phyloP scores from a whole-genome alignment of 2,113 vertebrate species.

The Psettodes erumei region DNA sequence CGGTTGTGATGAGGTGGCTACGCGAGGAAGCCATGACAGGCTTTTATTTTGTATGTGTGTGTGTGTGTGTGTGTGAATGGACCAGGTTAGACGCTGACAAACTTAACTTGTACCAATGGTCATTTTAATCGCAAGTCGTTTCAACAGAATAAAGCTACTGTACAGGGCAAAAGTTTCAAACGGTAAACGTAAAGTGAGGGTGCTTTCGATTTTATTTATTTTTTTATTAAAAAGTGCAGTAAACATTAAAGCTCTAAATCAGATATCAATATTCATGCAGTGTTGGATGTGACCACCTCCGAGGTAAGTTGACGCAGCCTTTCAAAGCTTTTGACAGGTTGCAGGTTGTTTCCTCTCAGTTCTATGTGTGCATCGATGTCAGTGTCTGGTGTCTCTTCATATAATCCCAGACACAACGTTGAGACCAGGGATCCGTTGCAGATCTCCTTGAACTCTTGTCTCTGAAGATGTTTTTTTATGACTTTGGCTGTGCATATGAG shows the following conservation, averaged over 20 bases:
- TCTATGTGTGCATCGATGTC: too few relatives aligned
- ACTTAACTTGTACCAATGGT: constrained; percentile 42
- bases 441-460: neutral
- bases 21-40: constrained; percentile 15
- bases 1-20: constrained; percentile 19
- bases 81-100: constrained; percentile 26
- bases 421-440: too few relatives aligned
- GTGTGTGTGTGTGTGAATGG: too few relatives aligned
- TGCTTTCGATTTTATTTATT: neutral
- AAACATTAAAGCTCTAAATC: neutral
- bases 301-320: neutral
- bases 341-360: too few relatives aligned
- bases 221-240: neutral
- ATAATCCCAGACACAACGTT: neutral
- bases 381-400: neutral
- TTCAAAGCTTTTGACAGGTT: neutral
- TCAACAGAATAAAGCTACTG: neutral
- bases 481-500: neutral
- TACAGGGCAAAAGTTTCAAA: neutral
- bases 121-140: too few relatives aligned
- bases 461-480: neutral
- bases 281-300: neutral
- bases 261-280: neutral
- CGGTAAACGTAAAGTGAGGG: neutral
- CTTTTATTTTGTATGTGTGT: constrained; percentile 8